Conservation (phyloP, 2,888 invertebrate genomes). For the Zygothrica quintamaculata region DNA sequence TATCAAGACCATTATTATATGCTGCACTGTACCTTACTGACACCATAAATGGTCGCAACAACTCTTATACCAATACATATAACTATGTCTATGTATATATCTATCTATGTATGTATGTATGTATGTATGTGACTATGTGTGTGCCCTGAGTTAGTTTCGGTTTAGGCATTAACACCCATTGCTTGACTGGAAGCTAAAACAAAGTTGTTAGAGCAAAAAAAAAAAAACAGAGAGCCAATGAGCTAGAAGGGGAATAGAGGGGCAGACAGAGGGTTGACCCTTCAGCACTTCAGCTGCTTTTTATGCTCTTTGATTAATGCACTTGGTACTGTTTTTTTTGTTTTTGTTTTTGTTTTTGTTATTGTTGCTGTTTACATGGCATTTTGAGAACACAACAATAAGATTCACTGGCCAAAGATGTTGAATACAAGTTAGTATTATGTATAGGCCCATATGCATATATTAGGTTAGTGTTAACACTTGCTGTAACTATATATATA, state of each 20-base stretch:
- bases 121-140: slow-evolving; percentile 8
- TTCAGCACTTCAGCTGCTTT: slow-evolving; percentile 41
- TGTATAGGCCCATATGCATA: slow-evolving; percentile 50
- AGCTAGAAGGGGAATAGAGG: slow-evolving; percentile 3
- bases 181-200: slow-evolving; percentile 1
- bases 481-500: slow-evolving; percentile 65
- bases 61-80: slow-evolving; percentile 5
- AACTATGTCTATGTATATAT: neutral
- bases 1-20: slow-evolving; percentile 72
- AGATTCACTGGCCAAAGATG: slow-evolving; percentile 69
- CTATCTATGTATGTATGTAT: slow-evolving; percentile 1
- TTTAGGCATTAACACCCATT: slow-evolving; percentile 41
- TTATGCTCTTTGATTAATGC: slow-evolving; percentile 52
- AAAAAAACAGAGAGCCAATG: slow-evolving; percentile 1
- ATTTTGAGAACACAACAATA: slow-evolving; percentile 69
- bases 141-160: slow-evolving; percentile 39
- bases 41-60: slow-evolving; percentile 69
- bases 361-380: slow-evolving; percentile 54
- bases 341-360: slow-evolving; percentile 19
- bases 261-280: slow-evolving; percentile 24
- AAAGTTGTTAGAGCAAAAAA: neutral
- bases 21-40: slow-evolving; percentile 77
- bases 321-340: slow-evolving; percentile 27
- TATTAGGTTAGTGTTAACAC: slow-evolving; percentile 72
- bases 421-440: slow-evolving; percentile 33